phyloP scores from a whole-genome alignment of 2,797 vertebrate species.

The Sebastes vulpes region DNA sequence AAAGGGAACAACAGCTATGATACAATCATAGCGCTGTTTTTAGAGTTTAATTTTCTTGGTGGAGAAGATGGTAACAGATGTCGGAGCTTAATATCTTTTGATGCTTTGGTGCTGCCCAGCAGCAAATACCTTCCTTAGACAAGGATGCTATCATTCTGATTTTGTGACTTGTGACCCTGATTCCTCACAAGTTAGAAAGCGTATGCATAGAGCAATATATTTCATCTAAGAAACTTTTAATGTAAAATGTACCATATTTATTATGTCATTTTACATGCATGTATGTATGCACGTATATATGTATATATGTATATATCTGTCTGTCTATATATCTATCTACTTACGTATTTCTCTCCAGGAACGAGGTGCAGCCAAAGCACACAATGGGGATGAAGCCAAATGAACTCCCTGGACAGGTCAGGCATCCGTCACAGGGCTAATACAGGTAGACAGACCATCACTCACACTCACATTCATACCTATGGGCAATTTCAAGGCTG shows the following conservation, averaged over 20 bases:
- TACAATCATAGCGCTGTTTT: neutral
- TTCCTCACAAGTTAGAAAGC: neutral
- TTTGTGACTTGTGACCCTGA: constrained; percentile 13
- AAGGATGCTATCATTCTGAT: neutral
- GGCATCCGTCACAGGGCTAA: constrained; percentile 9
- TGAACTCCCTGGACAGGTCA: constrained; percentile 6
- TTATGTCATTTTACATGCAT: no score
- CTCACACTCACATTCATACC: constrained; percentile 12
- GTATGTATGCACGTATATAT: no score
- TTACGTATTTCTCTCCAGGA: neutral
- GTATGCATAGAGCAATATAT: no score
- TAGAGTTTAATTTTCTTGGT: neutral
- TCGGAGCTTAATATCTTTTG: constrained; percentile 4
- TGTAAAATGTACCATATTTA: no score
- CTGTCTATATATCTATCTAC: neutral
- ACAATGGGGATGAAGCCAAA: neutral
- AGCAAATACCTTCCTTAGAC: constrained; percentile 6
- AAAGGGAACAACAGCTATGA: neutral
- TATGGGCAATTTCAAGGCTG: constrained; percentile 23
- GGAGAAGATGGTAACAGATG: neutral
- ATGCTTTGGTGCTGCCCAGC: constrained; percentile 1
- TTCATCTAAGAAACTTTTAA: no score
- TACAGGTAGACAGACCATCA: constrained; percentile 23
- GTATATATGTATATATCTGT: no score
- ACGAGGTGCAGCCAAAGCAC: neutral